These are phyloP conservation scores for Mus spicilegus DNA, from an alignment of 2,113 vertebrate species.

Conservation along the genomic window DNA sequence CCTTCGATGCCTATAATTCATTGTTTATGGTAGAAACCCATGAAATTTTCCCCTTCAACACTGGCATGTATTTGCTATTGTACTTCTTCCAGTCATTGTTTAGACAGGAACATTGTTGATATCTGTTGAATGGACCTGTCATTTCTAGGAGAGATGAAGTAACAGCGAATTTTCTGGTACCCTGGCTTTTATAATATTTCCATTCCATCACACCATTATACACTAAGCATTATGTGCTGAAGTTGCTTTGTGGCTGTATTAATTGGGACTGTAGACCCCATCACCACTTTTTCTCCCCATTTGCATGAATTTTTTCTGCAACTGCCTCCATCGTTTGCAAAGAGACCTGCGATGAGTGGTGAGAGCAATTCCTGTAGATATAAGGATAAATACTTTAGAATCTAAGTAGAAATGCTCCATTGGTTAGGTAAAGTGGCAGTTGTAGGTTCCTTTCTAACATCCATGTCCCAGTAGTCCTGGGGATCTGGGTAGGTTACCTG, in stretches of 20 bases:
- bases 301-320: background rate
- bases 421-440: background rate
- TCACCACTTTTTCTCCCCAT: background rate
- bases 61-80: background rate
- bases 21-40: background rate
- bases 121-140: background rate
- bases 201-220: too few species aligned
- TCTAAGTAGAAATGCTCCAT: background rate
- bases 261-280: background rate
- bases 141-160: background rate
- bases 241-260: background rate
- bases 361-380: background rate
- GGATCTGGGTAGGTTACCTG: background rate
- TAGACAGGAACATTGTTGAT: background rate
- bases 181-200: background rate
- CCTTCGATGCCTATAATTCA: background rate
- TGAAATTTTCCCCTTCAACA: background rate
- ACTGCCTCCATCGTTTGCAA: background rate
- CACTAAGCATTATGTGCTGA: background rate
- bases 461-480: background rate
- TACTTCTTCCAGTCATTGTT: background rate
- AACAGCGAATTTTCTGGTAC: background rate
- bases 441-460: background rate
- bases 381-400: background rate
- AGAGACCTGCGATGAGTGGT: fast-evolving